phyloP scores from a whole-genome alignment of 2,888 invertebrate genomes.

The Standfussiana lucernea region DNA sequence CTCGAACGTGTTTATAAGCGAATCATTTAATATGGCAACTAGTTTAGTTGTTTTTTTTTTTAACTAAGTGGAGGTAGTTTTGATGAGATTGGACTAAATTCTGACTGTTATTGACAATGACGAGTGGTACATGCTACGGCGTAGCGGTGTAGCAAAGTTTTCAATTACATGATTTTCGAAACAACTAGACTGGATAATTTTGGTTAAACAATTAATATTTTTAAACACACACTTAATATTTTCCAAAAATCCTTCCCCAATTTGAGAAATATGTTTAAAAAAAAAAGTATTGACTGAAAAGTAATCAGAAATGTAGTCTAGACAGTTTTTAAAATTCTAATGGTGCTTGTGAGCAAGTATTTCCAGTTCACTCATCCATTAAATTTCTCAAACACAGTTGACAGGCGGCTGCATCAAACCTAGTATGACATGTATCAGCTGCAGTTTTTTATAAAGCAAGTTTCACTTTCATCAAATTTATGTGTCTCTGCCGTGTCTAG shows the following conservation, averaged over 20 bases:
- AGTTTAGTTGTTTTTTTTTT: slow-evolving; percentile 7
- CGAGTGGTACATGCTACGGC: slow-evolving; percentile 1
- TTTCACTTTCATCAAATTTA: slow-evolving; percentile 53
- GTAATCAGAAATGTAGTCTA: not conserved
- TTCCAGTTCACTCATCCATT: slow-evolving; percentile 13
- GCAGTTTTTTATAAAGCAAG: slow-evolving; percentile 29
- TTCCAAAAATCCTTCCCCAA: not conserved
- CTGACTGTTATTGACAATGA: slow-evolving; percentile 9
- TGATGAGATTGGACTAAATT: not conserved
- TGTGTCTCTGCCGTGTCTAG: slow-evolving; percentile 52
- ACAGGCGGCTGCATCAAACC: slow-evolving; percentile 2
- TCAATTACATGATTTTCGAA: slow-evolving; percentile 3
- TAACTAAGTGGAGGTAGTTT: slow-evolving; percentile 1
- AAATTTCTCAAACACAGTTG: slow-evolving; percentile 28
- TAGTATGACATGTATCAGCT: slow-evolving; percentile 9
- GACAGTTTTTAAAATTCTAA: not conserved
- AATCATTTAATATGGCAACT: slow-evolving; percentile 31
- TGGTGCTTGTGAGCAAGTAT: slow-evolving; percentile 23
- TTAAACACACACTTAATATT: not conserved
- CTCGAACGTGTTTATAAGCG: slow-evolving; percentile 46
- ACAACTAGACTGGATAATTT: not conserved
- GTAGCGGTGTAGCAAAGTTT: slow-evolving; percentile 2
- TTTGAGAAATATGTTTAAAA: not conserved
- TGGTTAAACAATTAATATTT: not conserved
- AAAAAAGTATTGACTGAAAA: not conserved